These are phyloP conservation scores for Gymnoscopelus microlampas DNA, from an alignment of 2,797 vertebrate genomes.

Conservation along the genomic window DNA sequence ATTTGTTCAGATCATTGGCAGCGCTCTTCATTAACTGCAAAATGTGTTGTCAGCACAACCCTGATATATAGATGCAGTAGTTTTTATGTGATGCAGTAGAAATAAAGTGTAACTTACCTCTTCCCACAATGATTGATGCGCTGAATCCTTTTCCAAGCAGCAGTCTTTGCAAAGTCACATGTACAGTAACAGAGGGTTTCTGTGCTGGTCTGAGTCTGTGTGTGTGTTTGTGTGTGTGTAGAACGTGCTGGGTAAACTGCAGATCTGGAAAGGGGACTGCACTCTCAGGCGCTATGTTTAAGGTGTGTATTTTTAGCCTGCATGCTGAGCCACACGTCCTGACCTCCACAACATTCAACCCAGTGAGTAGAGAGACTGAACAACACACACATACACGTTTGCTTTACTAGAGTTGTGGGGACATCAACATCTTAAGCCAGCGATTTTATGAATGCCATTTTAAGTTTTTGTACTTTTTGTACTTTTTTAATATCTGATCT, in stretches of 20 bases:
- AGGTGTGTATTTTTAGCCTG: constrained; percentile 79
- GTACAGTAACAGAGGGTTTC: constrained; percentile 13
- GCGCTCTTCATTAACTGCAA: too few species aligned
- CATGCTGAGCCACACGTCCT: constrained; percentile 54
- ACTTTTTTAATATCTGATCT: too few species aligned
- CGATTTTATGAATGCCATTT: too few species aligned
- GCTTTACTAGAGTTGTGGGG: too few species aligned
- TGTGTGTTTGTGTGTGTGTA: constrained; percentile 19
- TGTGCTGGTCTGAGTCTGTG: constrained; percentile 7
- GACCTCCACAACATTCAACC: constrained; percentile 53
- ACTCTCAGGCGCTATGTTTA: constrained; percentile 55
- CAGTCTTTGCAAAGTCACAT: constrained; percentile 38
- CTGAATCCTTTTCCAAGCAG: constrained; percentile 31
- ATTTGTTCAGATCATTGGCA: too few species aligned
- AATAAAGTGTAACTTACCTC: constrained; percentile 38
- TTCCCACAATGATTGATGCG: constrained; percentile 4
- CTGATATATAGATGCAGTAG: background rate
- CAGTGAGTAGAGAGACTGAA: constrained; percentile 1
- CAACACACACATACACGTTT: constrained; percentile 3
- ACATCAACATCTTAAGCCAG: too few species aligned
- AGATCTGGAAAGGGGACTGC: constrained; percentile 53
- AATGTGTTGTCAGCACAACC: too few species aligned
- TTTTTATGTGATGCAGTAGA: background rate
- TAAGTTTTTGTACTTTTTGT: too few species aligned
- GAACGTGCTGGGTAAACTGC: constrained; percentile 27